A percentile compares a stretch with the other conserved stretches of the same genome.
phyloP scores from a whole-genome alignment of 1,140 invertebrate genomes.

The Stenopsyche tienmushanensis region DNA sequence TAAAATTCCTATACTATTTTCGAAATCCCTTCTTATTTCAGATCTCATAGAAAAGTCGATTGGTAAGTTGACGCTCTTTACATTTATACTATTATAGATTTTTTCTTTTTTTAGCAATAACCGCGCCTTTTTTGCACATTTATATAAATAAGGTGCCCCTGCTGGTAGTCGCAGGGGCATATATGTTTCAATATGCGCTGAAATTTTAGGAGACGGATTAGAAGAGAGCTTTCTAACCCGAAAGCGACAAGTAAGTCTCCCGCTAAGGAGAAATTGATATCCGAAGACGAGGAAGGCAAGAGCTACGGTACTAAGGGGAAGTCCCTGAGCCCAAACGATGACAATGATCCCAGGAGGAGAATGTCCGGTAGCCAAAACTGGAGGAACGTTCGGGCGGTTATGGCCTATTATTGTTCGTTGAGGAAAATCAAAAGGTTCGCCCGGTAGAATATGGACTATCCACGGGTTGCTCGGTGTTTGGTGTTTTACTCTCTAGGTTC shows the following conservation, averaged over 20 bases:
- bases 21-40: too few species aligned
- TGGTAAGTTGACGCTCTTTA: too few species aligned
- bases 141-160: too few species aligned
- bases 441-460: not conserved
- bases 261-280: slow-evolving; percentile 24
- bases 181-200: too few species aligned
- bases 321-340: slow-evolving; percentile 46
- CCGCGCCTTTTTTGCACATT: too few species aligned
- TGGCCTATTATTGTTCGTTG: slow-evolving; percentile 83
- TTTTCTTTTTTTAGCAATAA: too few species aligned
- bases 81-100: too few species aligned
- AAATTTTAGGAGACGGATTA: slow-evolving; percentile 24
- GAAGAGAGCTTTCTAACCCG: slow-evolving; percentile 3
- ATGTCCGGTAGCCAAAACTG: slow-evolving; percentile 75
- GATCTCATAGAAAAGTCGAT: too few species aligned
- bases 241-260: slow-evolving; percentile 7
- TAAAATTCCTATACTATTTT: too few species aligned
- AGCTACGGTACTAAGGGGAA: slow-evolving; percentile 52
- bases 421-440: slow-evolving; percentile 82
- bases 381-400: slow-evolving; percentile 80
- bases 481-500: slow-evolving; percentile 8
- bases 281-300: slow-evolving; percentile 50
- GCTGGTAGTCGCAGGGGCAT: too few species aligned
- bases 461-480: slow-evolving; percentile 18
- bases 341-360: slow-evolving; percentile 46